These are phyloP conservation scores for Eupsittula cactorum DNA, from an alignment of 2,113 vertebrate species.

Conservation along the genomic window DNA sequence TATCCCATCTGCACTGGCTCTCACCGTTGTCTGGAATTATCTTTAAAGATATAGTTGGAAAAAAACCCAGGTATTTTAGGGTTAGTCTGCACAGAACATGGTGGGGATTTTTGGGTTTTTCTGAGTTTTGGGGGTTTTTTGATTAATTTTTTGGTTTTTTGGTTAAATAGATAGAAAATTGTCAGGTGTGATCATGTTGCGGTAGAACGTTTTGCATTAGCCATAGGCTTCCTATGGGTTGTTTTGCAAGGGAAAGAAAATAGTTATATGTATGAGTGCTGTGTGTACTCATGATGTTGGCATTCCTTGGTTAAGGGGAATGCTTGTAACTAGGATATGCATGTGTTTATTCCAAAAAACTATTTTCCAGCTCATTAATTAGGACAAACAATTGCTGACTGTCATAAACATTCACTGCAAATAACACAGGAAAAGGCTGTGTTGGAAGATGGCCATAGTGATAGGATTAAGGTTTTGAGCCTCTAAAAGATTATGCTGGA, in stretches of 20 bases:
- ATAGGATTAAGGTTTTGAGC: not conserved
- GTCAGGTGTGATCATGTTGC: not conserved
- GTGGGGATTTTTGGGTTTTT: not conserved
- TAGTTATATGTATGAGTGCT: not conserved
- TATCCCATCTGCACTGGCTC: not conserved
- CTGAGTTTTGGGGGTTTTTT: not conserved
- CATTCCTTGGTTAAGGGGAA: not conserved
- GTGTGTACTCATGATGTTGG: not conserved
- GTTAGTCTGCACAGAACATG: not conserved
- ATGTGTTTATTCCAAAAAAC: not conserved
- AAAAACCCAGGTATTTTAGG: not conserved
- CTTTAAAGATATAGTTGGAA: not conserved
- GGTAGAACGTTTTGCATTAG: not conserved
- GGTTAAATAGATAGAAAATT: not conserved
- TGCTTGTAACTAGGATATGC: not conserved
- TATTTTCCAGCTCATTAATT: not conserved
- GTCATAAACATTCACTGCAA: not conserved
- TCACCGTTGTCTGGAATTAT: not conserved
- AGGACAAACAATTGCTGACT: not conserved
- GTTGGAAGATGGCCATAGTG: slow-evolving; percentile 8
- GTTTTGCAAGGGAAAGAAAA: not conserved
- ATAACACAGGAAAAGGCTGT: not conserved
- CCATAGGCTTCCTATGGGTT: not conserved
- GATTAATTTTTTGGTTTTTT: not conserved
- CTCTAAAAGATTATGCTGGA: not conserved